These are phyloP conservation scores for Procambarus virginalis DNA, from an alignment of 1,140 invertebrate species.

Conservation along the genomic window DNA sequence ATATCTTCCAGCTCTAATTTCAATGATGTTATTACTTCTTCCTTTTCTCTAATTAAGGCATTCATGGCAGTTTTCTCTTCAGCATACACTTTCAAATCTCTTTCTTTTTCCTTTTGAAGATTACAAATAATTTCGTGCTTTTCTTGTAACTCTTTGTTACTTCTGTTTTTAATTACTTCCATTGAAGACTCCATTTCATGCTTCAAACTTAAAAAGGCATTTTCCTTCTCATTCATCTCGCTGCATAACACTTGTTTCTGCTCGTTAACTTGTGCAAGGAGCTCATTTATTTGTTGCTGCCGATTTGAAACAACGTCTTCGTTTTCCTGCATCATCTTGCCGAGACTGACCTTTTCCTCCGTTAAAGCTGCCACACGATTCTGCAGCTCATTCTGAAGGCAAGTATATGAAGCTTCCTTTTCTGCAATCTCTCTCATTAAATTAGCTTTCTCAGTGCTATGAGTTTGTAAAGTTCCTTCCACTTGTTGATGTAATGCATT, in stretches of 20 bases:
- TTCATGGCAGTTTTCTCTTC: not conserved
- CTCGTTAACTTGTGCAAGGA: slow-evolving; percentile 5
- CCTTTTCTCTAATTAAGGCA: slow-evolving; percentile 3
- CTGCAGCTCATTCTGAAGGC: not conserved
- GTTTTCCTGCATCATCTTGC: not conserved
- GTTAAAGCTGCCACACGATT: no score
- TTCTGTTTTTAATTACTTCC: not conserved
- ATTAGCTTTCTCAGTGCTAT: slow-evolving; percentile 17
- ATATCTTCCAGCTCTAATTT: not conserved
- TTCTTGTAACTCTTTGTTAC: not conserved
- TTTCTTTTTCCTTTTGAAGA: slow-evolving; percentile 2
- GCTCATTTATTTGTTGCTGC: not conserved
- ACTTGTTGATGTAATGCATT: slow-evolving; percentile 24
- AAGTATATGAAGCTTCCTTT: not conserved
- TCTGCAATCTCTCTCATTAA: not conserved
- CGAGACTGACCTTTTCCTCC: not conserved
- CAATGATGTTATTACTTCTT: not conserved
- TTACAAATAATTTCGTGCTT: not conserved
- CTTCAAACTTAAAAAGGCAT: not conserved
- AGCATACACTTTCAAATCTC: not conserved
- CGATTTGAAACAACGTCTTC: not conserved
- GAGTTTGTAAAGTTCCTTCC: not conserved
- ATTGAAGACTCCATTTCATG: slow-evolving; percentile 12
- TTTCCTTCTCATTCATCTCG: slow-evolving; percentile 3
- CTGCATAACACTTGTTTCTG: slow-evolving; percentile 10